Conservation (phyloP, 1,140 invertebrate genomes). For the Drosophila arizonae region DNA sequence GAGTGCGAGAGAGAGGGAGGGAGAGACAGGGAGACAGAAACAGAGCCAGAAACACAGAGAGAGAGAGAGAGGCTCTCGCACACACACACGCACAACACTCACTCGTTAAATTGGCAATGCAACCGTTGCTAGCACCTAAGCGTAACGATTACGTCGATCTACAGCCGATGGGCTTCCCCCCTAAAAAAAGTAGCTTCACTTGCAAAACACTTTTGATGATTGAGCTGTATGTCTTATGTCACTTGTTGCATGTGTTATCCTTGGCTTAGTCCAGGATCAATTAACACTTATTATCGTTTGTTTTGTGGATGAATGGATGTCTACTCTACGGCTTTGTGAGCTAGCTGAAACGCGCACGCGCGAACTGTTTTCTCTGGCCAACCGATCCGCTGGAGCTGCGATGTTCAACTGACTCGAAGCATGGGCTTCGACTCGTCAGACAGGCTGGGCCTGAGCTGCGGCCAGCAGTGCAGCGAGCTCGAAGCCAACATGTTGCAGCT, state of each 20-base stretch:
- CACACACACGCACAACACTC: slow-evolving; percentile 46
- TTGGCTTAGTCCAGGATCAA: neutral
- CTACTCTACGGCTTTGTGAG: slow-evolving; percentile 3
- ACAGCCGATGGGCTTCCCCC: neutral
- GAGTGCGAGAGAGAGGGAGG: neutral
- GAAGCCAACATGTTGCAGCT: slow-evolving; percentile 62
- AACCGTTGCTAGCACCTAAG: slow-evolving; percentile 66
- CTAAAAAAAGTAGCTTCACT: slow-evolving; percentile 27
- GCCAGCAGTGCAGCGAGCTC: slow-evolving; percentile 21
- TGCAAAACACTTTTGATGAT: slow-evolving; percentile 42
- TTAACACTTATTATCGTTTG: neutral
- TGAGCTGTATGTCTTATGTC: slow-evolving; percentile 13
- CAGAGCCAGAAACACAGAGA: neutral
- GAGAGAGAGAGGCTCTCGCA: slow-evolving; percentile 2
- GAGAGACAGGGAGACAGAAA: neutral
- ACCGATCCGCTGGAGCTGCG: slow-evolving; percentile 61
- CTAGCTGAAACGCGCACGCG: slow-evolving; percentile 31
- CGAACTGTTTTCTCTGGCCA: slow-evolving; percentile 30
- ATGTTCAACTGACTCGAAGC: slow-evolving; percentile 53
- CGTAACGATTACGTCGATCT: slow-evolving; percentile 74
- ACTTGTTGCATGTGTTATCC: neutral
- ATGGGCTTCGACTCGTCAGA: slow-evolving; percentile 5
- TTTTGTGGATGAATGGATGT: neutral
- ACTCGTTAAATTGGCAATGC: slow-evolving; percentile 70
- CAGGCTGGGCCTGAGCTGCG: slow-evolving; percentile 18